phyloP scores from a whole-genome alignment of 2,888 invertebrate genomes.

The Bembecia ichneumoniformis region DNA sequence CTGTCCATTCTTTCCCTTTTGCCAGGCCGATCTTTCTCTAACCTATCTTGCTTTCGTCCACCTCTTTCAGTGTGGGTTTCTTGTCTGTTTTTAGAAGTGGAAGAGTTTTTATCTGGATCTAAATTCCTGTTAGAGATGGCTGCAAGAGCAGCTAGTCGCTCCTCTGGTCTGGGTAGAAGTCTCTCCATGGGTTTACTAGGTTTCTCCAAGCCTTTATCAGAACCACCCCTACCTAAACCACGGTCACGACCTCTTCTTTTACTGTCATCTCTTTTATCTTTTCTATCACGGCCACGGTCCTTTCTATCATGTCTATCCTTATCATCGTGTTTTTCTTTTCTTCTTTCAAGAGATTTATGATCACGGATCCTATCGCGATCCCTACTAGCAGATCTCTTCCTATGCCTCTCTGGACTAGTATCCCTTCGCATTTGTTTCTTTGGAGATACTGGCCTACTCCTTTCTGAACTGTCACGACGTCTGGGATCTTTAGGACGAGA shows the following conservation, averaged over 20 bases:
- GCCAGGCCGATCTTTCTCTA: slow-evolving; percentile 66
- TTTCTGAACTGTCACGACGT: slow-evolving; percentile 61
- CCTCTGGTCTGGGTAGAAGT: slow-evolving; percentile 75
- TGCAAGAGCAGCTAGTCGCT: slow-evolving; percentile 74
- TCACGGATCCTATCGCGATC: slow-evolving; percentile 69
- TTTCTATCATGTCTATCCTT: slow-evolving; percentile 76
- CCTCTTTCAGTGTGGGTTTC: slow-evolving; percentile 62
- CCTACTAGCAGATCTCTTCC: slow-evolving; percentile 52
- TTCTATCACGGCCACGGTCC: slow-evolving; percentile 78
- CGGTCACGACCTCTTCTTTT: slow-evolving; percentile 64
- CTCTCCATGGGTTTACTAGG: slow-evolving; percentile 75
- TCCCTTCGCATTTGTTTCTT: slow-evolving; percentile 58
- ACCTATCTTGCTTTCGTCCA: slow-evolving; percentile 58
- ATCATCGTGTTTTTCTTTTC: slow-evolving; percentile 69
- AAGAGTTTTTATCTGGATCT: slow-evolving; percentile 59
- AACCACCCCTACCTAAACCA: slow-evolving; percentile 51
- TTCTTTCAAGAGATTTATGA: slow-evolving; percentile 57
- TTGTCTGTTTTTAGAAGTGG: slow-evolving; percentile 59
- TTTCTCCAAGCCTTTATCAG: slow-evolving; percentile 73
- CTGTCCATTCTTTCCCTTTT: slow-evolving; percentile 63
- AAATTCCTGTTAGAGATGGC: slow-evolving; percentile 62
- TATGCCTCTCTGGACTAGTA: slow-evolving; percentile 51
- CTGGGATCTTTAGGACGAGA: slow-evolving; percentile 55
- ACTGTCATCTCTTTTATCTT: slow-evolving; percentile 70
- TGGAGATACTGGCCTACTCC: slow-evolving; percentile 64